Conservation (phyloP, 2,113 vertebrate genomes). For the Paramisgurnus dabryanus region DNA sequence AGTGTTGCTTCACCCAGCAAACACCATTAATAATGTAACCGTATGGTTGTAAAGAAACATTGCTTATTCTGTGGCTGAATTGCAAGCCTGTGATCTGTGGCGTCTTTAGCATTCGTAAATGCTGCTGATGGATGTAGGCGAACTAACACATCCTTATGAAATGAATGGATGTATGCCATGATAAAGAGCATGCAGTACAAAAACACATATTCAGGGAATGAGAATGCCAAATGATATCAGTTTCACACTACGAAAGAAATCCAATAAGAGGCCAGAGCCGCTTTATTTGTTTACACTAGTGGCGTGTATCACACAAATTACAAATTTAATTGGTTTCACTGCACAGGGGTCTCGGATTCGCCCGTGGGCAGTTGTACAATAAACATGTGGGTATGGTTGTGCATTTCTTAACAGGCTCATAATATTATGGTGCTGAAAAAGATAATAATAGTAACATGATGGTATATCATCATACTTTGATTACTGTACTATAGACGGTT, state of each 20-base stretch:
- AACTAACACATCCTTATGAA: constrained; percentile 34
- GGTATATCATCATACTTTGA: no score
- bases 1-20: not conserved
- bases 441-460: no score
- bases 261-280: not conserved
- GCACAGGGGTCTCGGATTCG: not conserved
- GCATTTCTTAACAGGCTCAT: no score
- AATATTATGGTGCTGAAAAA: no score
- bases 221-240: not conserved
- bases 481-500: no score
- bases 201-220: not conserved
- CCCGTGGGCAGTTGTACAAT: not conserved
- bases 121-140: not conserved
- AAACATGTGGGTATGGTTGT: not conserved
- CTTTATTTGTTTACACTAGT: not conserved
- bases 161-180: not conserved
- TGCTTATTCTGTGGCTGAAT: not conserved
- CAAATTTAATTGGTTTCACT: constrained; percentile 22
- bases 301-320: not conserved
- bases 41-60: not conserved
- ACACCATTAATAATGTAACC: not conserved
- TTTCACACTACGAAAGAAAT: not conserved
- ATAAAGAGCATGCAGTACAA: not conserved
- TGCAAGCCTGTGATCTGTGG: not conserved
- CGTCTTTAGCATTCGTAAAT: constrained; percentile 27